Conservation (phyloP, 2,888 invertebrate species). For the Melinopterus prodromus region DNA sequence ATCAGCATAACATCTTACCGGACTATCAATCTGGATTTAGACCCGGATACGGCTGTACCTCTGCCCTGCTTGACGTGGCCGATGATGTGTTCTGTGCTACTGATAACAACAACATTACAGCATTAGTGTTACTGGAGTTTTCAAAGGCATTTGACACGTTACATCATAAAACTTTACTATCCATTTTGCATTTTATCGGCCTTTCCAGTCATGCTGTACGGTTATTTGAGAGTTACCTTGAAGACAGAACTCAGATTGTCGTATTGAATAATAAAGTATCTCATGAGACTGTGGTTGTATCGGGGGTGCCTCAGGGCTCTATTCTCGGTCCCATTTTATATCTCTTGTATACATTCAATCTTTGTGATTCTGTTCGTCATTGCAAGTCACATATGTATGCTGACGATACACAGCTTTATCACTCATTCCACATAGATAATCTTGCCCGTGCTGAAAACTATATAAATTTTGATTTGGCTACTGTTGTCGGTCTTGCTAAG, state of each 20-base stretch:
- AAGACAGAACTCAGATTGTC: background rate
- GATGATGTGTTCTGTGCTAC: background rate
- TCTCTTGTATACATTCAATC: background rate
- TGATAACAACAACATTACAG: background rate
- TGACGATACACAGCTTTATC: background rate
- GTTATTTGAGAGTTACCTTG: background rate
- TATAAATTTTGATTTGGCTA: background rate
- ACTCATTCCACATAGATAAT: background rate
- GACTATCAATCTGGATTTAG: background rate
- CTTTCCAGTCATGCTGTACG: background rate
- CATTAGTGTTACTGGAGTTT: background rate
- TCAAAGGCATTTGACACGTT: constrained; percentile 4
- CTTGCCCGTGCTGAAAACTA: background rate
- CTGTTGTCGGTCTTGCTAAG: background rate
- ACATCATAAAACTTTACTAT: background rate
- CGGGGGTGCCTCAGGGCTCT: background rate
- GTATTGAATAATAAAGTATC: background rate
- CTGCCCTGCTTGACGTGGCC: background rate
- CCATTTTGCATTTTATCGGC: background rate
- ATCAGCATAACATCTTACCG: background rate
- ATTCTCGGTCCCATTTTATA: background rate
- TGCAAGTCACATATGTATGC: background rate
- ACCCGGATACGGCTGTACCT: background rate
- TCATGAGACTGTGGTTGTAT: background rate
- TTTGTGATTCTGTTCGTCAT: background rate